Evolutionary conservation across 1,140 invertebrate species (phyloP).

Genomic region (Rhizoglyphus robini): DNA sequence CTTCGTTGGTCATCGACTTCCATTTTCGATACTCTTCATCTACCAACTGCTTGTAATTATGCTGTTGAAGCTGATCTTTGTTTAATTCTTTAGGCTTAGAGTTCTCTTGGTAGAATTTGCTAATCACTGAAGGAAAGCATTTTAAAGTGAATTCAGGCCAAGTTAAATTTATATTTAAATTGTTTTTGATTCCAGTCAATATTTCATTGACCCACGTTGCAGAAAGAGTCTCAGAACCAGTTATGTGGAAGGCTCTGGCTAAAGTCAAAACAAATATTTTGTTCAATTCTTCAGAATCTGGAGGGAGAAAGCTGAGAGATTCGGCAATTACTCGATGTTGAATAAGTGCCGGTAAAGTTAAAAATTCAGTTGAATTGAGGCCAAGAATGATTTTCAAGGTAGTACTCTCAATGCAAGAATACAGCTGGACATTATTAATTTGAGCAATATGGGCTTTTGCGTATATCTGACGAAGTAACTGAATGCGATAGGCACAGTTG

Average conservation of each 20-base stretch:
- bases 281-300: constrained; percentile 88
- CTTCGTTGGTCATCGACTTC: constrained; percentile 74
- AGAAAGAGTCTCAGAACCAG: constrained; percentile 50
- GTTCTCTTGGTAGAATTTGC: constrained; percentile 54
- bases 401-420: constrained; percentile 86
- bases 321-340: constrained; percentile 67
- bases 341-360: constrained; percentile 33
- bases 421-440: constrained; percentile 85
- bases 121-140: constrained; percentile 73
- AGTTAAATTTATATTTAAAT: constrained; percentile 53
- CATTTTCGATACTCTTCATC: constrained; percentile 91
- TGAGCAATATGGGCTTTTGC: constrained; percentile 73
- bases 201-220: constrained; percentile 80
- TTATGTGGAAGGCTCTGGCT: constrained; percentile 84
- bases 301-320: constrained; percentile 54
- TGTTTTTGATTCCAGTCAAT: constrained; percentile 73
- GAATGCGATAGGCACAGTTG: constrained; percentile 82
- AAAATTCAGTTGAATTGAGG: constrained; percentile 66
- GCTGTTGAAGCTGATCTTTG: constrained; percentile 26
- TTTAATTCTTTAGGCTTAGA: constrained; percentile 21
- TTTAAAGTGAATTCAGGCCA: constrained; percentile 83
- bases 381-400: constrained; percentile 78
- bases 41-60: constrained; percentile 57
- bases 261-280: constrained; percentile 63
- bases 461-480: constrained; percentile 71